phyloP scores from a whole-genome alignment of 2,888 invertebrate species.

The Lasioglossum lativentre region DNA sequence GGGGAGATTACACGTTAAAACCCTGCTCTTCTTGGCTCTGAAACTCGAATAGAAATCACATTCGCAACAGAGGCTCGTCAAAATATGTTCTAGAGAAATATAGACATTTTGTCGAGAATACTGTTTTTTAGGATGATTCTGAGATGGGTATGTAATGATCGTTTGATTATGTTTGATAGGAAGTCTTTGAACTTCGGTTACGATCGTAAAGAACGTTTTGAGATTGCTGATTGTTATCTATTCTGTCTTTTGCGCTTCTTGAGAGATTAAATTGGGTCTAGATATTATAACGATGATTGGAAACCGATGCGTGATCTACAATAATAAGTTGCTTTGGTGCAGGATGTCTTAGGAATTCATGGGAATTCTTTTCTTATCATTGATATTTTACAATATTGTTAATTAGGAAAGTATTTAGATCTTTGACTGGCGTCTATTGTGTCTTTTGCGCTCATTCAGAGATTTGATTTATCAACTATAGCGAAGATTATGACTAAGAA shows the following conservation, averaged over 20 bases:
- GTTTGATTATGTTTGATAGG: neutral
- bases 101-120: neutral
- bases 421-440: neutral
- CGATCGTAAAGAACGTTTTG: neutral
- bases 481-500: neutral
- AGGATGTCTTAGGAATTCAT: neutral
- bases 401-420: neutral
- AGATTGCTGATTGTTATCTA: neutral
- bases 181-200: neutral
- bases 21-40: neutral
- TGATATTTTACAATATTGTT: neutral
- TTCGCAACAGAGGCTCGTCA: no score
- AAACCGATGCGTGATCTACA: neutral
- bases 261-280: neutral
- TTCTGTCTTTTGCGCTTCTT: neutral
- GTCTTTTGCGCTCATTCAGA: neutral
- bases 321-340: neutral
- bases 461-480: neutral
- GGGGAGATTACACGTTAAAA: neutral
- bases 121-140: neutral
- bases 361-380: no score
- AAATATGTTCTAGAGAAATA: neutral
- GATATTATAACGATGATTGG: neutral
- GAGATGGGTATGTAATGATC: neutral
- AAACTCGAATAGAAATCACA: neutral